Base-by-base conservation (phyloP, 2,888 invertebrate genomes). In the Cosmia pyralina region DNA sequence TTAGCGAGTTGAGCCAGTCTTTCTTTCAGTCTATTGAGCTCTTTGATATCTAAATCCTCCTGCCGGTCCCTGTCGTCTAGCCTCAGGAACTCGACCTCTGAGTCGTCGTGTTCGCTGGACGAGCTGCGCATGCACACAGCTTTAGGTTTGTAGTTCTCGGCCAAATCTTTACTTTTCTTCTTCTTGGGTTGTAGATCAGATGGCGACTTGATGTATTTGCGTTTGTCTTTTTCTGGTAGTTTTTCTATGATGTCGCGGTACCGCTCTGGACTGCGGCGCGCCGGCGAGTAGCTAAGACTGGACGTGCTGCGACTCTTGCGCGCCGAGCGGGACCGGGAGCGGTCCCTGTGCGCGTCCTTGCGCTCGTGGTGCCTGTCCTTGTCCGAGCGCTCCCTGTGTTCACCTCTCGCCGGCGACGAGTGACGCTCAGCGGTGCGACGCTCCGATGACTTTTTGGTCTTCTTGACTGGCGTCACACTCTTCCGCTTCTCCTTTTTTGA, bases 1-100 rank as follows among this genome's bases (percentile, higher is more conserved):
- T 97, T 97, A 3, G 98, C 98, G 92, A 98, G 98, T 78, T 78
- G 97, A 96, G 72, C 98, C 97, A 90, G 97, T 92, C 81, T 97
- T 97, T 84, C 97, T 88, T 98, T 97, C 79, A 98, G 92, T 88
- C 97, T 97, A 87, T 97, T 96, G 81, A 98, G 90, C 88, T 98
- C 98, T 85, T 97, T 97, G 44, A 91, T 87, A 81, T 97, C 97
- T 66, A 97, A 95, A 68, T 86, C 97, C 55, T 97, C 97, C 73
- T 97, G 97, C 0, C 93, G 89, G 28, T 90, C 92, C 22, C 92
- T 87, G 64, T 97, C 97, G 75, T 97, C 97, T 41, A 95, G 81
- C 28, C 94, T 94, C 1, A 96, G 87, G 48, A 96, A 95, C 62
- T 96, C 97, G 15, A 96, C 97, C n/a, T 96, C 97, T 0, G 96